Conservation (phyloP, 2,113 vertebrate species). For the Thryonomys swinderianus region DNA sequence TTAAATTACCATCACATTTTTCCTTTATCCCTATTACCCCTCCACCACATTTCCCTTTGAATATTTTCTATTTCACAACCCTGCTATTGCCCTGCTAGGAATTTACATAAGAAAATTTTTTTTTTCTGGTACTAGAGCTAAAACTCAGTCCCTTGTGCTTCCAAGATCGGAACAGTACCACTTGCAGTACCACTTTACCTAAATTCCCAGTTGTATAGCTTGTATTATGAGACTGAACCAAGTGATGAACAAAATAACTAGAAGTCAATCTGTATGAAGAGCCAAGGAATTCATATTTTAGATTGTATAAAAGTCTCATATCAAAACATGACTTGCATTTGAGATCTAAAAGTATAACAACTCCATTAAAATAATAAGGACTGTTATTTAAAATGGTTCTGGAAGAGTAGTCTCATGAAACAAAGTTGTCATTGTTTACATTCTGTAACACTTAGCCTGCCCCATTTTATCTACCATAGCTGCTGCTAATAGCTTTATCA, state of each 20-base stretch:
- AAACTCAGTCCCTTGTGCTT: no score
- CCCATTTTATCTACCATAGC: conserved; percentile 17
- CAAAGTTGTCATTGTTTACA: conserved; percentile 52
- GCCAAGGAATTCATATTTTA: background rate
- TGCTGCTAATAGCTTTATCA: conserved; percentile 57
- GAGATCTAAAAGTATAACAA: background rate
- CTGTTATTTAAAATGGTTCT: background rate
- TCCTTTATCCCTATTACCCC: no score
- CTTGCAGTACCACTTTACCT: no score
- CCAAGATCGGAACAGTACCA: no score
- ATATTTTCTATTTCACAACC: no score
- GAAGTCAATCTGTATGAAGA: background rate
- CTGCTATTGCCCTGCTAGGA: no score
- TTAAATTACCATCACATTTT: no score
- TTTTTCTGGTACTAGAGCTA: no score
- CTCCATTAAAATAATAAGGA: background rate
- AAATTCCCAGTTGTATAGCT: background rate
- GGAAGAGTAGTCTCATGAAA: background rate
- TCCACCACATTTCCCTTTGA: no score
- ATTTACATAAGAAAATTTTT: no score
- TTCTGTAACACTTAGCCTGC: background rate
- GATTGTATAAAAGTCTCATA: background rate
- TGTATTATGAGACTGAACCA: background rate
- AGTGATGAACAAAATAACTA: background rate
- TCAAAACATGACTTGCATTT: background rate